Evolutionary conservation across 1,140 invertebrate genomes (phyloP).

Genomic region (Conus ventricosus): DNA sequence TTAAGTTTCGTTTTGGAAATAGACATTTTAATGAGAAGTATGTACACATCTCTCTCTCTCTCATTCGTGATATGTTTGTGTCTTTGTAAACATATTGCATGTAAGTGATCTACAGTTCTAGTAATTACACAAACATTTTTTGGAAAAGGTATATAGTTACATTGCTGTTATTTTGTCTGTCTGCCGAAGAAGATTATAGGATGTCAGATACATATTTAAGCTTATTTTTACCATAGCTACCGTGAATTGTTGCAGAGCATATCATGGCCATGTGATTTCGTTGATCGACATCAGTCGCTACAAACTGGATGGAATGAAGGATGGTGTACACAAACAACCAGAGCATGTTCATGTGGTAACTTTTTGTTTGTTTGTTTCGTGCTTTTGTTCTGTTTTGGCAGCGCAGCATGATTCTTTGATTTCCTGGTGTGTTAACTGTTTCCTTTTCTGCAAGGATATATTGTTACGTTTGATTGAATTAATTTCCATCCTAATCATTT

Average conservation of each 20-base stretch:
- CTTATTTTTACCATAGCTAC: not conserved
- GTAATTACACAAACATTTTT: conserved; percentile 89
- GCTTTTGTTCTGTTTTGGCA: too few relatives aligned
- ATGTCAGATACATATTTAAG: not conserved
- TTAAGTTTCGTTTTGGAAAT: too few relatives aligned
- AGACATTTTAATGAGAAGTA: too few relatives aligned
- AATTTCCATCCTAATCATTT: too few relatives aligned
- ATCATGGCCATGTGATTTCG: conserved; percentile 96
- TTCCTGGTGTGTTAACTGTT: too few relatives aligned
- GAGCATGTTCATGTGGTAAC: conserved; percentile 94
- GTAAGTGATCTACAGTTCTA: conserved; percentile 88
- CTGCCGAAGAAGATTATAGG: not conserved
- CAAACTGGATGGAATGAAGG: conserved; percentile 92
- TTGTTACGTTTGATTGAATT: too few relatives aligned
- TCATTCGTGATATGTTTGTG: too few relatives aligned
- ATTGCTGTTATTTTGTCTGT: conserved; percentile 1
- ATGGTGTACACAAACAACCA: conserved; percentile 81
- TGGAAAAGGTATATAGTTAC: conserved; percentile 70
- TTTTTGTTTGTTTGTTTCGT: conserved; percentile 13
- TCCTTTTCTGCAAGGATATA: too few relatives aligned
- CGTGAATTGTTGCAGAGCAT: conserved; percentile 83
- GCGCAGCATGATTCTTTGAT: too few relatives aligned
- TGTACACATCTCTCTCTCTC: too few relatives aligned
- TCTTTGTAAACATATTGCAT: conserved; percentile 76
- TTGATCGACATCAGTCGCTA: conserved; percentile 98